Evolutionary conservation across 2,888 invertebrate genomes (phyloP), one percentile per base, ranked within the genome.

Genomic region (Ectemnius cavifrons): DNA sequence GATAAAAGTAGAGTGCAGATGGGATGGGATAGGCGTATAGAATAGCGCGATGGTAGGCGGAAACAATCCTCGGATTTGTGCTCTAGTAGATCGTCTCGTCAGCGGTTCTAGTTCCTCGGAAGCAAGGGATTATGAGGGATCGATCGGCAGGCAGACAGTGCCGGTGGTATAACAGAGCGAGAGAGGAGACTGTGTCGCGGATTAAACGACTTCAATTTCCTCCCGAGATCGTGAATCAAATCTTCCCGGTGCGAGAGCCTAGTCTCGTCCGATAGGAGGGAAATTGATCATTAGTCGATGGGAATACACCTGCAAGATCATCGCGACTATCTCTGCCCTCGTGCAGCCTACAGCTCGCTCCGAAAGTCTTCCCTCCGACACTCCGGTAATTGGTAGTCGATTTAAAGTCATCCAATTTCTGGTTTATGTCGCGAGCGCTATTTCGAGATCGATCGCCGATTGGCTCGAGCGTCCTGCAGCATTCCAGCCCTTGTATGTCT

Each of bases 141-240:
- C 52, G 52, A 52, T 52, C 52, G 52, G 37, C 37, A 37, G 37
- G 37, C 37, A 37, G 37, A 37, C 37, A 37, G 37, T 52, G 16
- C 16, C 52, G 52, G n/a, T 14, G n/a, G 52, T 52, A 14, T 16
- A 14, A 13, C 16, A 16, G 16, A 14, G 8, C 2, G 47, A 58
- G 72, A 71, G 61, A 71, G 67, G 72, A 73, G 75, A 68, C 69
- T 76, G 72, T 61, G 72, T 61, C 75, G 65, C 58, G 72, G 72
- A 76, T 77, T 73, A 76, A 77, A 76, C 77, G 76, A 77, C 75
- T 77, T 76, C 77, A 72, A 77, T 77, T 77, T 73, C 69, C 70
- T 59, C 64, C 13, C 16, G 63, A 45, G 61, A 62, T 63, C 58
- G 52, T 62, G 61, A 56, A 57, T 58, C 71, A 71, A 75, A 75